These are phyloP conservation scores for Falco concolor DNA, from an alignment of 2,797 vertebrate genomes.

Conservation along the genomic window DNA sequence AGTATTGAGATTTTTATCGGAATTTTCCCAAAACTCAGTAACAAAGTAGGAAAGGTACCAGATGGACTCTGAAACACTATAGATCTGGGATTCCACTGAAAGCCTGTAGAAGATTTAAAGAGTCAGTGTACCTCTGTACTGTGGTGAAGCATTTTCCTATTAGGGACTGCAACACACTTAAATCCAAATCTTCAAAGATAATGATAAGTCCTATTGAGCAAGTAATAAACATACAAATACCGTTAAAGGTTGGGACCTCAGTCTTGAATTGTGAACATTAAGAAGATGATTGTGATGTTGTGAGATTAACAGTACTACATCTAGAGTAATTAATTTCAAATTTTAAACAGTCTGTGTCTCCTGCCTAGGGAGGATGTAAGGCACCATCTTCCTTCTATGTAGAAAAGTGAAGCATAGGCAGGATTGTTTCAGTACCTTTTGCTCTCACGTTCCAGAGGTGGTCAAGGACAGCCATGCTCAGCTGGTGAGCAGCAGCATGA, in stretches of 20 bases:
- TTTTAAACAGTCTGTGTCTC: neutral
- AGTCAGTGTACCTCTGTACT: fast-evolving
- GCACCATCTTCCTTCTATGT: neutral
- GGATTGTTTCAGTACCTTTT: fast-evolving
- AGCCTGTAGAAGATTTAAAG: neutral
- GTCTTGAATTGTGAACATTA: neutral
- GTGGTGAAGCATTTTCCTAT: neutral
- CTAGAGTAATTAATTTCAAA: neutral
- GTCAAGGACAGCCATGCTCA: fast-evolving
- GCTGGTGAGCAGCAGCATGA: fast-evolving
- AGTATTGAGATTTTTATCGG: neutral
- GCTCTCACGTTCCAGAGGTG: fast-evolving
- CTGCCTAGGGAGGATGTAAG: neutral
- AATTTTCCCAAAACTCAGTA: neutral
- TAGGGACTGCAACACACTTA: neutral
- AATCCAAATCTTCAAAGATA: neutral
- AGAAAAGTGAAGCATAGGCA: fast-evolving
- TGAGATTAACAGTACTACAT: neutral
- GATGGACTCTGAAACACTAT: fast-evolving
- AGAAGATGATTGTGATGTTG: neutral
- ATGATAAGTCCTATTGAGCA: fast-evolving
- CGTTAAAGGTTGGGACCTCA: neutral
- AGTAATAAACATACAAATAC: no score
- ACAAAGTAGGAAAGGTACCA: neutral
- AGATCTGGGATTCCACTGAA: neutral